These are phyloP conservation scores for Lycorma delicatula DNA, from an alignment of 1,140 invertebrate species.

Conservation along the genomic window DNA sequence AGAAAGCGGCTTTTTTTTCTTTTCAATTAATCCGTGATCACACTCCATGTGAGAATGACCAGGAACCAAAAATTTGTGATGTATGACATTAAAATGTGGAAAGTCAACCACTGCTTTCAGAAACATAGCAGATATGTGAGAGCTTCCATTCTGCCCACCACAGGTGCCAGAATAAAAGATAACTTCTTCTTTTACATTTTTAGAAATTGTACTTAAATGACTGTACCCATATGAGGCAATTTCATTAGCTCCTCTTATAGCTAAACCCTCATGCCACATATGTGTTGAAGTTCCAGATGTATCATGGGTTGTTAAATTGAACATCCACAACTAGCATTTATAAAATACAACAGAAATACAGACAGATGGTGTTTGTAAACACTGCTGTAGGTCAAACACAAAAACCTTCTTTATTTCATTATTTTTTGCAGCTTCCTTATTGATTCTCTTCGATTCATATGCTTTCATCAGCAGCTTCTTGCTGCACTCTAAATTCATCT, in stretches of 20 bases:
- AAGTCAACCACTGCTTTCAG: neutral
- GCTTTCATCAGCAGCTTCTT: neutral
- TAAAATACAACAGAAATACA: slow-evolving; percentile 13
- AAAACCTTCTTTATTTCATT: neutral
- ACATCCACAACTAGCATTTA: slow-evolving; percentile 16
- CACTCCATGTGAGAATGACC: neutral
- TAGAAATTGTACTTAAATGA: neutral
- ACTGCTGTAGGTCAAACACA: slow-evolving; percentile 19
- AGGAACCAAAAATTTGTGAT: slow-evolving; percentile 15
- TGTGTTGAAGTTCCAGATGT: neutral
- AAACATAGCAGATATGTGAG: slow-evolving; percentile 7
- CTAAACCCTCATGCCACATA: neutral
- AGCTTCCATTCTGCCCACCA: slow-evolving; percentile 15
- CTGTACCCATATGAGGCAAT: slow-evolving; percentile 8
- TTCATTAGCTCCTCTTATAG: neutral
- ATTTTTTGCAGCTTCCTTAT: neutral
- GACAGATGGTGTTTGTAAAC: slow-evolving; percentile 15
- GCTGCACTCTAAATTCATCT: neutral
- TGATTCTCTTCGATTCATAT: too few species aligned
- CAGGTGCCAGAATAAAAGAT: slow-evolving; percentile 15
- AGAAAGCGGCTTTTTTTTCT: slow-evolving; percentile 24
- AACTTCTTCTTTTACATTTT: neutral
- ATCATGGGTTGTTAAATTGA: slow-evolving; percentile 12
- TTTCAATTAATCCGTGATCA: slow-evolving; percentile 32
- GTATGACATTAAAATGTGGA: neutral